These are phyloP conservation scores for Stylophora pistillata DNA, from an alignment of 64 coral and sea anemone species.

Conservation along the genomic window DNA sequence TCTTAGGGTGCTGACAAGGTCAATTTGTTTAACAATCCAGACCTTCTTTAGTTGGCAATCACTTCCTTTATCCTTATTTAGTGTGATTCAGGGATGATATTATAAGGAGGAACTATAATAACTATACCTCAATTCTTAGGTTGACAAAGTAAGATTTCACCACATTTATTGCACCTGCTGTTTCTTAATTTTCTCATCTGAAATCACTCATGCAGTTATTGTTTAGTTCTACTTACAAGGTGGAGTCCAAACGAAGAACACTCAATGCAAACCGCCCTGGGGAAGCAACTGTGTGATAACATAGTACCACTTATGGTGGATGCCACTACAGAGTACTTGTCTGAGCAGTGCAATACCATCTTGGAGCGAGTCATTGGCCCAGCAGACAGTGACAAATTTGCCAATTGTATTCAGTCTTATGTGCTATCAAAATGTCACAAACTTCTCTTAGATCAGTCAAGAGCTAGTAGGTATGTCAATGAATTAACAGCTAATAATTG, in stretches of 20 bases:
- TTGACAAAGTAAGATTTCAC: no score
- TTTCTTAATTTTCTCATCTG: no score
- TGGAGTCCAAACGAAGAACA: slow-evolving; percentile 86
- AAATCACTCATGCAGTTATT: not conserved
- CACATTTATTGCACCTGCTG: no score
- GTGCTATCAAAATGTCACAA: slow-evolving; percentile 90
- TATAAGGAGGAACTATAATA: no score
- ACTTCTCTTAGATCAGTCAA: slow-evolving; percentile 80
- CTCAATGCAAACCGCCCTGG: slow-evolving; percentile 71
- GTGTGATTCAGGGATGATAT: no score
- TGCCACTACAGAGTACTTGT: slow-evolving; percentile 86
- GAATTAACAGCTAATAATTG: no score
- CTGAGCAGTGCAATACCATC: slow-evolving; percentile 68
- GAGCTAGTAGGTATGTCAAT: slow-evolving; percentile 58
- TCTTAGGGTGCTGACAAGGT: no score
- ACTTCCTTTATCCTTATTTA: no score
- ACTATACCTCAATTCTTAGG: no score
- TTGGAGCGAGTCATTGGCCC: slow-evolving; percentile 83
- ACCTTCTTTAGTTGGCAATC: no score
- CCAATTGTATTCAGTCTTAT: slow-evolving; percentile 77
- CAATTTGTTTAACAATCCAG: no score
- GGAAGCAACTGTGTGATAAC: slow-evolving; percentile 60
- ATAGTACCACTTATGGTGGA: slow-evolving; percentile 81
- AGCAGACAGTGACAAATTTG: slow-evolving; percentile 81
- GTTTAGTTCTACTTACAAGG: slow-evolving; percentile 21